A percentile compares a stretch with the other conserved stretches of the same genome.
These are phyloP conservation scores for Anser brachyrhynchus DNA, from an alignment of 2,113 vertebrate genomes.

Conservation along the genomic window DNA sequence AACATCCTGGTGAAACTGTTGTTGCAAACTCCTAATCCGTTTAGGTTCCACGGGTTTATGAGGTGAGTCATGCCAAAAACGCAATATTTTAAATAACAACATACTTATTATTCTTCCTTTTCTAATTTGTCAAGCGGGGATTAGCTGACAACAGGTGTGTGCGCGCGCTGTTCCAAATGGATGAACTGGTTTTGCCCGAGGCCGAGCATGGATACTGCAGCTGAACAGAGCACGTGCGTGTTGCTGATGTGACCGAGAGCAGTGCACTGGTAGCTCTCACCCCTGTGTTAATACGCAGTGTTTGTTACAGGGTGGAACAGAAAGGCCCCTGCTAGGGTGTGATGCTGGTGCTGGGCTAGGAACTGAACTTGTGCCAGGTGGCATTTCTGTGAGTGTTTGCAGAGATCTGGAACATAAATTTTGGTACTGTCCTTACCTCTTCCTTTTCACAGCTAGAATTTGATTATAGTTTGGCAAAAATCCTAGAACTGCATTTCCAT, in stretches of 20 bases:
- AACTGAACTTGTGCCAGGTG: neutral
- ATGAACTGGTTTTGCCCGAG: neutral
- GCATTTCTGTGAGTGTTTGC: neutral
- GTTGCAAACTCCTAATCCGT: neutral
- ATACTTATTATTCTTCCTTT: neutral
- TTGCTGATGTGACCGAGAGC: neutral
- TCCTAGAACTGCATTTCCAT: neutral
- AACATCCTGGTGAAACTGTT: neutral
- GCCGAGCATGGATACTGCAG: neutral
- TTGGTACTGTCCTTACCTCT: neutral
- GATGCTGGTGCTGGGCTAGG: neutral
- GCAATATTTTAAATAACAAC: neutral
- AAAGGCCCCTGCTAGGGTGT: neutral
- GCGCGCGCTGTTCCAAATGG: neutral
- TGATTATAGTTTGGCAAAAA: neutral
- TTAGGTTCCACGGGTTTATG: neutral
- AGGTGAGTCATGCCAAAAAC: neutral
- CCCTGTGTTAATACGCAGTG: neutral
- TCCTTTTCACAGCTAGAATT: neutral
- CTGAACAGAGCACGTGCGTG: neutral
- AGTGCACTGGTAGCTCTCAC: neutral
- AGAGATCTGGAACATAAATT: neutral
- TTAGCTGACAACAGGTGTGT: slow-evolving; percentile 11
- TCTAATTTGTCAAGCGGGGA: slow-evolving; percentile 15
- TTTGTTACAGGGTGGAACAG: neutral